Conservation (phyloP, 2,888 invertebrate species). For the Drosophila dives region DNA sequence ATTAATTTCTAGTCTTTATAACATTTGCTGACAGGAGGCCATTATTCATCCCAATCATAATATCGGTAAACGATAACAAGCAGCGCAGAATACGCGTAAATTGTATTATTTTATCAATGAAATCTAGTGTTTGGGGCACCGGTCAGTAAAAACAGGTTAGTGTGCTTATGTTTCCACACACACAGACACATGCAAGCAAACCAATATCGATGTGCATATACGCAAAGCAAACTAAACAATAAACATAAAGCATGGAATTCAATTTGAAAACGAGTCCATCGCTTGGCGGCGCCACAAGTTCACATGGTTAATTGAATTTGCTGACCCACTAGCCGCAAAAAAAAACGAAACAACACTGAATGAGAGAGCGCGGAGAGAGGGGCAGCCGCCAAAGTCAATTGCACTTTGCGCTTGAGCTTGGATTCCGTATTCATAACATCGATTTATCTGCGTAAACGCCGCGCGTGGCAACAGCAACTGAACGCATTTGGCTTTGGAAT, state of each 20-base stretch:
- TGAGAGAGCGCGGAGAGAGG: background rate
- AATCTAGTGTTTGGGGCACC: conserved; percentile 46
- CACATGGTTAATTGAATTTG: conserved; percentile 81
- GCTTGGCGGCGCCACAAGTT: conserved; percentile 72
- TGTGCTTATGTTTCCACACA: conserved; percentile 11
- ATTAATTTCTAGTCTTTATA: background rate
- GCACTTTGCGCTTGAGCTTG: conserved; percentile 54
- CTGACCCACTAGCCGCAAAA: conserved; percentile 74
- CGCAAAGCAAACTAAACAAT: conserved; percentile 21
- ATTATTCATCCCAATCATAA: conserved; percentile 39
- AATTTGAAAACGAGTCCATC: conserved; percentile 54
- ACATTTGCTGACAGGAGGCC: conserved; percentile 25
- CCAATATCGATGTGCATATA: conserved; percentile 27
- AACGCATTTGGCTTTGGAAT: conserved; percentile 21
- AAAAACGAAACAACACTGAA: conserved; percentile 10
- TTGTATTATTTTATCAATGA: conserved; percentile 66
- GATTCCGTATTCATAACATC: conserved; percentile 60
- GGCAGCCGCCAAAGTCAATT: conserved; percentile 11
- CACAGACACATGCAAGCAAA: conserved; percentile 16
- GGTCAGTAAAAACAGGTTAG: conserved; percentile 48
- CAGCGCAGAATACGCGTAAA: conserved; percentile 31
- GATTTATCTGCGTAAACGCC: conserved; percentile 44
- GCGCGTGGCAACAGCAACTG: conserved; percentile 65
- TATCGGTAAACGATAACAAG: conserved; percentile 50
- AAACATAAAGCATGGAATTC: conserved; percentile 58